These are phyloP conservation scores for Hesperophylax magnus DNA, from an alignment of 1,140 invertebrate species.

Conservation along the genomic window DNA sequence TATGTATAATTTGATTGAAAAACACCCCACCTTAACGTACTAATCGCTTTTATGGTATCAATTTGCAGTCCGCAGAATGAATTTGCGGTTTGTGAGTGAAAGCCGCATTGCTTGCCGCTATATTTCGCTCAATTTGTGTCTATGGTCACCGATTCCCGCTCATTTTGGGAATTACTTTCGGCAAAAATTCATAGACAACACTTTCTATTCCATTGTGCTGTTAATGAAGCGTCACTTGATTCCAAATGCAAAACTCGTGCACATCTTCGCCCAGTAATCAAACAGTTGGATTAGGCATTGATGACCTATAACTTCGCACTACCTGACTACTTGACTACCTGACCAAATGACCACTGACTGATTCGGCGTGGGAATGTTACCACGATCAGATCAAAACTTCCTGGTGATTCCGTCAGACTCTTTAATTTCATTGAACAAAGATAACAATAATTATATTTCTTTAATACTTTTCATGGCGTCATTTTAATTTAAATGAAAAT, in stretches of 20 bases:
- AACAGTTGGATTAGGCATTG: slow-evolving; percentile 11
- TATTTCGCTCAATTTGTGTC: slow-evolving; percentile 33
- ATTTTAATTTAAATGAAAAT: no score
- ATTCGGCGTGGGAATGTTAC: no score
- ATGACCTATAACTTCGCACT: not conserved
- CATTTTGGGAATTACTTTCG: slow-evolving; percentile 33
- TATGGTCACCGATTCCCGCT: slow-evolving; percentile 37
- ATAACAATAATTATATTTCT: no score
- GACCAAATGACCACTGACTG: no score
- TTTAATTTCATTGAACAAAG: no score
- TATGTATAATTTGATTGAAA: slow-evolving; percentile 27
- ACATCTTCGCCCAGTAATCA: not conserved
- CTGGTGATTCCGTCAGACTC: no score
- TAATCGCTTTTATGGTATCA: slow-evolving; percentile 22
- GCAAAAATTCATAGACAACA: slow-evolving; percentile 27
- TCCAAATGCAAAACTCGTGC: slow-evolving; percentile 12
- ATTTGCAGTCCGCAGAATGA: not conserved
- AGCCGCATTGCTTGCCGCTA: slow-evolving; percentile 24
- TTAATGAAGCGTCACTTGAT: slow-evolving; percentile 29
- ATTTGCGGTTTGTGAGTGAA: slow-evolving; percentile 32
- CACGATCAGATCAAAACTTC: no score
- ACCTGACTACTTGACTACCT: not conserved
- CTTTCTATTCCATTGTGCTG: slow-evolving; percentile 25
- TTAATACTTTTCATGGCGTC: no score
- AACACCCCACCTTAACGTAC: slow-evolving; percentile 9